phyloP scores from a whole-genome alignment of 1,140 invertebrate genomes.

The Meteorus sp. region DNA sequence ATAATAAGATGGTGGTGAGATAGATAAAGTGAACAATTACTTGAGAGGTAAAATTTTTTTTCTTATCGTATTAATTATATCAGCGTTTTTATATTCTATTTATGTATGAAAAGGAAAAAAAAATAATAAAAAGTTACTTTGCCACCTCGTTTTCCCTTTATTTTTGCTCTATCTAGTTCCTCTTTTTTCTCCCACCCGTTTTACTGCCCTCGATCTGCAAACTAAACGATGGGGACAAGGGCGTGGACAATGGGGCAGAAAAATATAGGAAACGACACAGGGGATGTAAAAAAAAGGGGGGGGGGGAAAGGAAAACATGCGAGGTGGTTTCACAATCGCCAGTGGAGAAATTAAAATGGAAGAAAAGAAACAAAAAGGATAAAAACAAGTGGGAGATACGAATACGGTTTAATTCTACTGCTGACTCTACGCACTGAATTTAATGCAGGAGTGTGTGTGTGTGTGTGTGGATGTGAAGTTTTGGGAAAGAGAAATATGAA shows the following conservation, averaged over 20 bases:
- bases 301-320: neutral
- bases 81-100: no score
- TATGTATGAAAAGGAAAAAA: no score
- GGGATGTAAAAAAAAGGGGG: neutral
- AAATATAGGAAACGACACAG: no score
- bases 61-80: no score
- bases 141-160: no score
- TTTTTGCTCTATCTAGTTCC: neutral
- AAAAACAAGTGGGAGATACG: conserved; percentile 5
- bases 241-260: conserved; percentile 8
- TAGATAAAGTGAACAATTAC: no score
- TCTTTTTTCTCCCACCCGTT: neutral
- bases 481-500: no score
- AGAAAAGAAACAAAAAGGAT: conserved; percentile 13
- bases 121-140: no score
- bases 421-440: conserved; percentile 5
- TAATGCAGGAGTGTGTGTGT: no score
- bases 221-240: conserved; percentile 10
- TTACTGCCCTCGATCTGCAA: neutral
- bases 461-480: no score
- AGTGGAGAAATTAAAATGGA: conserved; percentile 1
- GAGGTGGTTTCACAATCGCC: conserved; percentile 3
- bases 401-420: conserved; percentile 14
- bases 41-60: no score
- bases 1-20: no score